Evolutionary conservation across 1,140 invertebrate species (phyloP), one percentile per base, ranked within the genome.

Genomic region (Drosophila cardini): DNA sequence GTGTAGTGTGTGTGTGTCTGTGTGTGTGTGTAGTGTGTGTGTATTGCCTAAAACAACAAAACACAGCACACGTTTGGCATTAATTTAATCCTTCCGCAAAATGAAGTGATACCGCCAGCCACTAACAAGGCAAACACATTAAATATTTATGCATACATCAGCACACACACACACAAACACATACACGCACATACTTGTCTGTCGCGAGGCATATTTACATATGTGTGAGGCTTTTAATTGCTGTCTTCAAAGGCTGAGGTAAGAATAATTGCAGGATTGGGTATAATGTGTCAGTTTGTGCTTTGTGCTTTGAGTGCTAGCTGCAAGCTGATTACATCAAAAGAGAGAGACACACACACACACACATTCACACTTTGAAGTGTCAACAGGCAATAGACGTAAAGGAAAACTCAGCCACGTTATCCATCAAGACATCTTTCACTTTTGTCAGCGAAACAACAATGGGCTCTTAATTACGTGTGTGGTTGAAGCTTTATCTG

Each of bases 391-490:
- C 76, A 76, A 74, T 67, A 53, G 77, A 77, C 64, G 60, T 26
- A 26, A 11, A 56, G 64, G 52, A 57, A 69, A 53, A 60, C 62
- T 34, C 60, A 62, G 70, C 36, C 65, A 63, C 69, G 79, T 87
- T 91, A 91, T 91, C 90, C 86, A 82, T 91, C 85, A 91, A 81
- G 80, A 67, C 70, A 90, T 91, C 90, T 91, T 91, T 91, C 82
- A 91, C 90, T 91, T 91, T 91, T 91, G 90, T 91, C 90, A 91
- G 90, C 90, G 86, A 81, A 90, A 90, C 85, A 91, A 91, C 90
- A 91, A 91, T 91, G 85, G 90, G 85, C 90, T 91, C 90, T 91
- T 91, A 91, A 91, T 91, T 91, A 91, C 90, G 81, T 82, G 72
- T 87, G 71, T 70, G 65, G 21, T 40, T 55, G 56, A 21, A 30